Percentiles rank a stretch among this genome's conserved stretches.
phyloP scores from a whole-genome alignment of 2,888 invertebrate species.

The Tiliacea aurago region DNA sequence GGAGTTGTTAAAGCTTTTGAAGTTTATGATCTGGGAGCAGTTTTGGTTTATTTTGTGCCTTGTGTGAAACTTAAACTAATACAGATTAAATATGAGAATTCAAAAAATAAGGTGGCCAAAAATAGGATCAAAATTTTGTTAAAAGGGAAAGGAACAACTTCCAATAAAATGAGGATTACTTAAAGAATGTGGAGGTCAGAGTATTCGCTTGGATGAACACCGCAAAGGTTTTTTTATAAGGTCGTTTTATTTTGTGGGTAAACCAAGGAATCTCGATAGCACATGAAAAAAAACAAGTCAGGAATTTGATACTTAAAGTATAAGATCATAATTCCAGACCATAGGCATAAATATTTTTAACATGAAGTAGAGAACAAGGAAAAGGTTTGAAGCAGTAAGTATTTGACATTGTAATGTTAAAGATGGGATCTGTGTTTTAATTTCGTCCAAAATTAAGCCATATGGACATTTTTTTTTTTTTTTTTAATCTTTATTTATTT shows the following conservation, averaged over 20 bases:
- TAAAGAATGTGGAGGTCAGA: conserved; percentile 11
- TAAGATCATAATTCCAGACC: neutral
- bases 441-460: too few species aligned
- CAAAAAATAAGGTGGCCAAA: neutral
- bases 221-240: conserved; percentile 12
- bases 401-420: too few species aligned
- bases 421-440: too few species aligned
- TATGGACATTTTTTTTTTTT: too few species aligned
- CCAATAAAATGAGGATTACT: conserved; percentile 15
- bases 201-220: conserved; percentile 10
- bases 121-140: neutral
- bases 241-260: conserved; percentile 33
- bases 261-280: conserved; percentile 21
- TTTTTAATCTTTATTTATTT: too few species aligned
- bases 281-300: conserved; percentile 12
- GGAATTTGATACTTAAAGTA: conserved; percentile 28
- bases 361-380: neutral
- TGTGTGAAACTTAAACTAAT: neutral
- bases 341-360: neutral
- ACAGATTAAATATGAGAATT: neutral
- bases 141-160: neutral
- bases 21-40: conserved; percentile 15
- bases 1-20: conserved; percentile 18
- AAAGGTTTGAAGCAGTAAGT: neutral
- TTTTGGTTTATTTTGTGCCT: neutral